Conservation (phyloP, 2,888 invertebrate species). For the Andrena haemorrhoa region DNA sequence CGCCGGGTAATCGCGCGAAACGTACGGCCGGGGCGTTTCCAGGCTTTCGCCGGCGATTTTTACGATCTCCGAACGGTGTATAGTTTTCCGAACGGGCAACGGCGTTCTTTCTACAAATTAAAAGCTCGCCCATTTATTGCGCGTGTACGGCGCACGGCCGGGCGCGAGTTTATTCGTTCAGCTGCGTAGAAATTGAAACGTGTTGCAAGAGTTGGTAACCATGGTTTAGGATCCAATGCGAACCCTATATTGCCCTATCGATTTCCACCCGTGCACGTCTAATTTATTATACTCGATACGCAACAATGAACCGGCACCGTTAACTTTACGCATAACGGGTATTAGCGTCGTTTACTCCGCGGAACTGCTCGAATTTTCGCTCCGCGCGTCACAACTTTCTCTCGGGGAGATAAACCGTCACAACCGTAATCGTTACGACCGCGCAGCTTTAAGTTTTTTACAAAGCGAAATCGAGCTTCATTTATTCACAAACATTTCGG, state of each 20-base stretch:
- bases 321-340: constrained; percentile 11
- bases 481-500: too few relatives aligned
- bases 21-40: background rate
- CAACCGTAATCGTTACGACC: background rate
- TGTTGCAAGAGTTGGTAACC: constrained; percentile 20
- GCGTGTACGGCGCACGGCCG: background rate
- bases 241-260: constrained; percentile 11
- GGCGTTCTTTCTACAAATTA: constrained; percentile 6
- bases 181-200: constrained; percentile 23
- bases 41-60: background rate
- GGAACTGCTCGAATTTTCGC: constrained; percentile 8
- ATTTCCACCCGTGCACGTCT: constrained; percentile 21
- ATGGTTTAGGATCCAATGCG: background rate
- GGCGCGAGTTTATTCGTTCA: background rate
- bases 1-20: background rate
- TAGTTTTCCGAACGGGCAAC: background rate
- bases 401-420: background rate
- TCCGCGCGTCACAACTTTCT: background rate
- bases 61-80: background rate
- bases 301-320: background rate
- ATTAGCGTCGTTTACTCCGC: background rate
- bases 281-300: constrained; percentile 21
- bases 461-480: too few relatives aligned
- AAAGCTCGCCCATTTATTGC: constrained; percentile 17
- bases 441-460: too few relatives aligned